Percentiles rank a stretch among this genome's conserved stretches.
phyloP scores from a whole-genome alignment of 1,140 invertebrate species.

The Rhyacophila brunnea region DNA sequence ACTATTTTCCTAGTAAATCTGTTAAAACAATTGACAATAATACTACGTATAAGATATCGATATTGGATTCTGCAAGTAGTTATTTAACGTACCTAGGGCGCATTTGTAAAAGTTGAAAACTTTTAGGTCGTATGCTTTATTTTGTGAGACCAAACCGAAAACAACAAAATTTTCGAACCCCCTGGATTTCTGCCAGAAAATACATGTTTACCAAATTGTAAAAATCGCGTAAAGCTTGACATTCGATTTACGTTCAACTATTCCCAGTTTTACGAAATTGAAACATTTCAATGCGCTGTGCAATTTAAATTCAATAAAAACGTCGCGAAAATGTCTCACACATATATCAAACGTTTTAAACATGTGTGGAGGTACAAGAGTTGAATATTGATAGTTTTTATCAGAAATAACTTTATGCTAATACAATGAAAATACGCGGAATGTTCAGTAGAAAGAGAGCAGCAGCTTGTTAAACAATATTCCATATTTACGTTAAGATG shows the following conservation, averaged over 20 bases:
- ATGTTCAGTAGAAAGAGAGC: background rate
- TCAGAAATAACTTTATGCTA: background rate
- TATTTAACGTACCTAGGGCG: too few relatives aligned
- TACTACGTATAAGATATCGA: too few relatives aligned
- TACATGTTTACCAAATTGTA: background rate
- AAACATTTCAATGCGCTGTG: slow-evolving; percentile 12
- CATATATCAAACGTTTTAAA: slow-evolving; percentile 21
- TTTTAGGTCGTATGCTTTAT: too few relatives aligned
- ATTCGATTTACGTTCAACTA: slow-evolving; percentile 2
- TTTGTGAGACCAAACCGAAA: background rate
- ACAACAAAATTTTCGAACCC: background rate
- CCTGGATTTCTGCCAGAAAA: background rate
- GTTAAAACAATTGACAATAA: too few relatives aligned
- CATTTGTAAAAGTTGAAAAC: background rate
- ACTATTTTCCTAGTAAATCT: too few relatives aligned
- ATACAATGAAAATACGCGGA: background rate
- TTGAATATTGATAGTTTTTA: background rate
- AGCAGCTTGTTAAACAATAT: slow-evolving; percentile 3
- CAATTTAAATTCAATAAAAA: slow-evolving; percentile 24
- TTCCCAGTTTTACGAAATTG: slow-evolving; percentile 1
- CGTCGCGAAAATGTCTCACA: slow-evolving; percentile 18
- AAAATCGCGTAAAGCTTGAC: background rate
- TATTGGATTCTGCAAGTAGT: too few relatives aligned
- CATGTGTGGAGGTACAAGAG: slow-evolving; percentile 4
- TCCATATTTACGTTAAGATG: background rate